These are phyloP conservation scores for Oscheius sp. DNA, from an alignment of 2,888 invertebrate genomes.

Conservation along the genomic window DNA sequence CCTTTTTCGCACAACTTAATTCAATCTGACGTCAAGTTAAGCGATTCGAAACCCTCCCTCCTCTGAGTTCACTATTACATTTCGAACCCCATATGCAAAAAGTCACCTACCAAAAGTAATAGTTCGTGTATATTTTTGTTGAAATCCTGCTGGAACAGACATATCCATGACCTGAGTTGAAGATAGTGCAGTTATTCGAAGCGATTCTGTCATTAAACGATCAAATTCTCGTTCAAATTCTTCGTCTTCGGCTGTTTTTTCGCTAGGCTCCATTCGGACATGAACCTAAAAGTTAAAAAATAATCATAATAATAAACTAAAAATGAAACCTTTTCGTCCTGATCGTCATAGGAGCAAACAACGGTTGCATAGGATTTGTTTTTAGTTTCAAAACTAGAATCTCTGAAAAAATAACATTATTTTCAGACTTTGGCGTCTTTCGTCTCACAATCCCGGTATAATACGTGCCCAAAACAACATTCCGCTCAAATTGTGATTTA, in stretches of 20 bases:
- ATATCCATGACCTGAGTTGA: slow-evolving; percentile 44
- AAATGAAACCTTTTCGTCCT: slow-evolving; percentile 9
- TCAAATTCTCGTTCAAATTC: slow-evolving; percentile 64
- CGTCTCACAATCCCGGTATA: slow-evolving; percentile 11
- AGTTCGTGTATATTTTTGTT: slow-evolving; percentile 58
- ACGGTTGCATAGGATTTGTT: slow-evolving; percentile 4
- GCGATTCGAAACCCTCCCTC: background rate
- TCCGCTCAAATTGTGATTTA: background rate
- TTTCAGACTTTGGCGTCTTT: background rate
- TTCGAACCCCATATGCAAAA: background rate
- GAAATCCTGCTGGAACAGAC: slow-evolving; percentile 57
- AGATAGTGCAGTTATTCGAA: slow-evolving; percentile 14
- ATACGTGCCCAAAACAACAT: slow-evolving; percentile 3
- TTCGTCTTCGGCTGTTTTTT: slow-evolving; percentile 54
- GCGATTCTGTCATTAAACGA: slow-evolving; percentile 56
- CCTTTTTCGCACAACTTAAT: slow-evolving; percentile 24
- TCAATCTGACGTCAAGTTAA: slow-evolving; percentile 22
- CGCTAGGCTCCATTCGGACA: slow-evolving; percentile 10
- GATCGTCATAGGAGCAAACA: background rate
- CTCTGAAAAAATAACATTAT: background rate
- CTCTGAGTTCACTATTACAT: background rate
- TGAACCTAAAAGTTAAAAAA: no score
- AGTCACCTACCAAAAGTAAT: slow-evolving; percentile 57
- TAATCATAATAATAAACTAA: background rate
- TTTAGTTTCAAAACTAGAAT: background rate